Evolutionary conservation across 1,140 invertebrate species (phyloP), one percentile per base, ranked within the genome.

Genomic region (Paracyclopina nana): DNA sequence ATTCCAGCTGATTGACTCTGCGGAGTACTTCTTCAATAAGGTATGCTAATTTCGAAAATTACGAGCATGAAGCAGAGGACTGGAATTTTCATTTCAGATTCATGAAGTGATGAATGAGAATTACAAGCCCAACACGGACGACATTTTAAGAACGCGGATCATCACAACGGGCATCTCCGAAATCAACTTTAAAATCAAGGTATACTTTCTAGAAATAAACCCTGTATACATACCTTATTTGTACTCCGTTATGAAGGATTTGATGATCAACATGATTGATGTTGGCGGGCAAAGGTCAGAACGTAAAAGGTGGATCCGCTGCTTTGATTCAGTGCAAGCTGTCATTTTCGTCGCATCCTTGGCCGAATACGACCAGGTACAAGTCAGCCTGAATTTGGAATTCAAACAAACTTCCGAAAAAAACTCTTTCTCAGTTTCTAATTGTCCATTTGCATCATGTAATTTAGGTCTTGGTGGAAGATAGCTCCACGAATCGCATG

Each of bases 231-330:
- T n/a, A n/a, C n/a, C n/a, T n/a, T n/a, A n/a, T n/a, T n/a, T n/a
- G n/a, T n/a, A n/a, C n/a, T n/a, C n/a, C n/a, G n/a, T n/a, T n/a
- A 76, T 75, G 66, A 75, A 74, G 60, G 72, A 72, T 63, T 64
- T 75, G 57, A 71, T 74, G 68, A 71, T 2, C 57, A 81, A 79
- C 70, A 79, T 90, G 72, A 87, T 90, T 65, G 85, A 90, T 68
- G 85, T 90, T 50, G 85, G 85, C 55, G 85, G 85, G 52, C 85
- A 90, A 64, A 66, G 87, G 58, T 88, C 84, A n/a, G 87, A 92
- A 64, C 69, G 87, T 52, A 92, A 92, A 66, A 92, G 92, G 63
- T 92, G 88, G 86, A 94, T 94, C 60, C 87, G 92, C 63, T 94
- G 88, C 70, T 94, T 94, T 63, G 87, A 92, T 66, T 84, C 83